Evolutionary conservation across 2,113 vertebrate species (phyloP).

Genomic region (Rhombomys opimus): DNA sequence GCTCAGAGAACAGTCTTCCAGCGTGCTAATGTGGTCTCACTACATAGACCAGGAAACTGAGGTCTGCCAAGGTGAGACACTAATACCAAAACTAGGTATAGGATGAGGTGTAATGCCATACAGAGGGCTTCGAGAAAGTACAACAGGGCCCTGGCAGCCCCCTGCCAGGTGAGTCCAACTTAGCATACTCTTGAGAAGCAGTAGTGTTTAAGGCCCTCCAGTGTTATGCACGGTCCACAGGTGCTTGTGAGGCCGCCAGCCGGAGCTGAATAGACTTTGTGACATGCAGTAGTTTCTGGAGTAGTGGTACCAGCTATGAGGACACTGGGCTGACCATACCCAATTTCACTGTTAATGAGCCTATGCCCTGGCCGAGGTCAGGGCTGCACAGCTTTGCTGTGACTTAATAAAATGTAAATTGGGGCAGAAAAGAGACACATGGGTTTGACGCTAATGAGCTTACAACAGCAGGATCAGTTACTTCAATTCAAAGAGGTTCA

Average conservation of each 20-base stretch:
- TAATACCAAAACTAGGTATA: neutral
- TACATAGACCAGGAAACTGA: neutral
- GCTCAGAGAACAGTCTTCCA: neutral
- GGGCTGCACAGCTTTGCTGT: constrained; percentile 48
- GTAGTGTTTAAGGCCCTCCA: neutral
- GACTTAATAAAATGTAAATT: constrained; percentile 76
- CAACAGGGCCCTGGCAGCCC: neutral
- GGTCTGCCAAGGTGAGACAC: neutral
- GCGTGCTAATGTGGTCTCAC: neutral
- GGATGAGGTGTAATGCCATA: neutral
- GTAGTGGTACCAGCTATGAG: neutral
- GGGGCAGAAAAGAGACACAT: constrained; percentile 62
- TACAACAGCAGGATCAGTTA: constrained; percentile 59
- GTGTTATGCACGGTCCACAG: neutral
- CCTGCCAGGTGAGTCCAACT: neutral
- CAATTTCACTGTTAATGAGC: constrained; percentile 52
- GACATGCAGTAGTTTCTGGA: neutral
- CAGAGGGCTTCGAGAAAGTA: neutral
- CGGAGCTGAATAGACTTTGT: neutral
- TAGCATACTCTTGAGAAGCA: neutral
- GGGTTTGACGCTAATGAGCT: constrained; percentile 74
- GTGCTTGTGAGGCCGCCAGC: neutral
- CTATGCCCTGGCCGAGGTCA: constrained; percentile 10
- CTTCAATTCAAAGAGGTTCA: constrained; percentile 75
- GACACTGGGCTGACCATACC: constrained; percentile 27